Base-by-base conservation (phyloP, 1,140 invertebrate genomes). In the Elysia chlorotica region DNA sequence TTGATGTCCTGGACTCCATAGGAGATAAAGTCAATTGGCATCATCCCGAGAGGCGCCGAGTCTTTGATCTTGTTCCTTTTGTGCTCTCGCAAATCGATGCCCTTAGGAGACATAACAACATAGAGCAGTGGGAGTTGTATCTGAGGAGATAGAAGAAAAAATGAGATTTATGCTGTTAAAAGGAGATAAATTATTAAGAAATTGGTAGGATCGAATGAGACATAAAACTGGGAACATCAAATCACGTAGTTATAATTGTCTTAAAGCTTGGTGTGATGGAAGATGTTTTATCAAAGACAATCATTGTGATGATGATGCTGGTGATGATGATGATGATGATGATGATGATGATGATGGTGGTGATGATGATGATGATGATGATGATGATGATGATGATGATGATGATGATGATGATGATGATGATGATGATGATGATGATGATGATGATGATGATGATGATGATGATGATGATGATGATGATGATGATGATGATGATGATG, bases 1-100 rank as follows among this genome's bases (percentile, higher is more conserved):
- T 96, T 93, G 65, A 97, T 89, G 86, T 99, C 96, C 86, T 76
- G 74, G 37, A 76, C 74, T 6, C 88, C 89, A 68, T 89, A 90
- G 5, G 89, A 89, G 31, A 90, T 89, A 74, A 87, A 86, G 69
- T 96, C 93, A 37, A 96, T 95, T 10, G 91, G 90, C 82, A 91
- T 91, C 82, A 91, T 90, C 1, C 90, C 91, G 0, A 88, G 80
- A 2, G 83, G 79, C 30, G 86, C 83, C 19, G 81, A 79, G 31
- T 74, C 74, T 68, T 82, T 79, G 19, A 81, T 74, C 68, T 67
- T 81, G 59, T 84, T 85, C 21, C 70, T 41, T 35, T 74, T 48
- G 92, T 92, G 77, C 91, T 90, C 78, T 89, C 92, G 75, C 89
- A 85, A 65, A 91, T 92, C 83, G 92, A 88, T 35, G 90, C 91